Evolutionary conservation across 2,797 vertebrate species (phyloP).

Genomic region (Notoglanidium macrostoma): DNA sequence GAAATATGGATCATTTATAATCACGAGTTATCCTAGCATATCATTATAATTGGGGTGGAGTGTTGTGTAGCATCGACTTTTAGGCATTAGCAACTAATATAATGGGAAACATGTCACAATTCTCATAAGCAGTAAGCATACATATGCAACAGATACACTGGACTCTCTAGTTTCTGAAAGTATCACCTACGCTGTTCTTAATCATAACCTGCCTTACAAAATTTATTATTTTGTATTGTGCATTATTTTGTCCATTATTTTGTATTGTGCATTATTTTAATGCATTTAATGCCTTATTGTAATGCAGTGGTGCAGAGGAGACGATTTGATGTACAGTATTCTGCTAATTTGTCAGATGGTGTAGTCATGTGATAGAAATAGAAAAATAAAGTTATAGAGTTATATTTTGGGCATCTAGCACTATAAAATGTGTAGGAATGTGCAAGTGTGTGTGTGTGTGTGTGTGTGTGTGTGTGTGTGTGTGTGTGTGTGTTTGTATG

Average conservation of each 20-base stretch:
- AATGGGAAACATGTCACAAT: neutral
- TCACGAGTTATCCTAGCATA: too few relatives aligned
- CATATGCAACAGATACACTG: neutral
- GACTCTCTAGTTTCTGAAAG: neutral
- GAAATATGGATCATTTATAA: too few relatives aligned
- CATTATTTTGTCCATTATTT: too few relatives aligned
- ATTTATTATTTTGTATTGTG: neutral
- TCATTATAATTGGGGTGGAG: neutral
- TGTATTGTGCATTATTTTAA: too few relatives aligned
- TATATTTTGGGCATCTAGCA: neutral
- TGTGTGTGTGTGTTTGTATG: neutral
- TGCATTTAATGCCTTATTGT: too few relatives aligned
- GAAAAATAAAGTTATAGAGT: too few relatives aligned
- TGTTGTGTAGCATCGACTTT: neutral
- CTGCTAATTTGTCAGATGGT: neutral
- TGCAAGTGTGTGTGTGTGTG: neutral
- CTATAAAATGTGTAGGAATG: neutral
- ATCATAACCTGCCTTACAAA: neutral
- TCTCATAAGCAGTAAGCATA: neutral
- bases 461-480: conserved; percentile 1
- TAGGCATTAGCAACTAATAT: neutral
- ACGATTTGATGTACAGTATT: neutral
- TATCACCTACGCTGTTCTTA: neutral
- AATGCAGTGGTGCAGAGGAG: too few relatives aligned
- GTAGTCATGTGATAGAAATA: neutral